phyloP scores from a whole-genome alignment of 2,113 vertebrate genomes.

The Ellobius talpinus region DNA sequence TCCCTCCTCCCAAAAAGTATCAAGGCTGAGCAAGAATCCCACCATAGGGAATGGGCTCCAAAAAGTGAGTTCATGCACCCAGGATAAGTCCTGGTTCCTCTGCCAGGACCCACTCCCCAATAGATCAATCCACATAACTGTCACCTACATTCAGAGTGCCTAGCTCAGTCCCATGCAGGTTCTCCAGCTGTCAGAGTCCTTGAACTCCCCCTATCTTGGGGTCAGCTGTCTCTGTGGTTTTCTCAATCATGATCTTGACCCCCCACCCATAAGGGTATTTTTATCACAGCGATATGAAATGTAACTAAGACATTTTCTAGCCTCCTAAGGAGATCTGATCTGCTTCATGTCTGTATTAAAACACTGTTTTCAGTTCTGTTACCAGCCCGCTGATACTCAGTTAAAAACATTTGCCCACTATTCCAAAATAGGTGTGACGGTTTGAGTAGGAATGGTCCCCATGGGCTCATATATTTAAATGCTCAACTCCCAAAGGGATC shows the following conservation, averaged over 20 bases:
- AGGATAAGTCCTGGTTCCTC: no score
- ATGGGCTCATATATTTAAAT: not conserved
- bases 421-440: not conserved
- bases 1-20: no score
- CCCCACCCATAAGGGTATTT: not conserved
- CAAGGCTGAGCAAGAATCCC: no score
- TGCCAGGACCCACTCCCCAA: no score
- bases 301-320: not conserved
- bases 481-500: not conserved
- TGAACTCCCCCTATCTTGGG: no score
- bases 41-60: no score
- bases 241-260: no score
- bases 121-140: no score
- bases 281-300: not conserved
- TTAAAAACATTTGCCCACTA: conserved; percentile 9
- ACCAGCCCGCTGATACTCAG: not conserved
- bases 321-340: not conserved
- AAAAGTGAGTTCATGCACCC: rapidly evolving
- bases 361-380: not conserved
- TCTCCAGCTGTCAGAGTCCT: no score
- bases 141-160: no score
- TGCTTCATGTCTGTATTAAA: not conserved
- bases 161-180: no score
- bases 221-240: no score
- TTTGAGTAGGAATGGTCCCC: not conserved